Evolutionary conservation across 2,113 vertebrate species (phyloP).

Genomic region (Mobula birostris): DNA sequence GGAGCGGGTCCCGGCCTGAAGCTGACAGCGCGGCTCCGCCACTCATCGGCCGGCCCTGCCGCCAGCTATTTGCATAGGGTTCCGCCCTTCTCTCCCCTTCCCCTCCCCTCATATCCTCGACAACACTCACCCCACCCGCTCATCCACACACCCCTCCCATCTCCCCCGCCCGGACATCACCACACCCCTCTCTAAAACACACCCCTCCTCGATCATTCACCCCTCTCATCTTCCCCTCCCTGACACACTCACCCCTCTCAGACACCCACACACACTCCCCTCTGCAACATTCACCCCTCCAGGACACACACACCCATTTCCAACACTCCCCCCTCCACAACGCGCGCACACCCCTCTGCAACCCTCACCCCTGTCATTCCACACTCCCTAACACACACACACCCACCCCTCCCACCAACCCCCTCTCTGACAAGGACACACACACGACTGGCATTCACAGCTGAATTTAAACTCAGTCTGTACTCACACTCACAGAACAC

Average conservation of each 20-base stretch:
- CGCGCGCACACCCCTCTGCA: neutral
- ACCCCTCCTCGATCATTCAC: no score
- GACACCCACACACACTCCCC: no score
- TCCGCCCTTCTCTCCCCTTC: neutral
- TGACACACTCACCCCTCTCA: neutral
- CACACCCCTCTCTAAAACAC: no score
- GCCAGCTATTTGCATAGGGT: neutral
- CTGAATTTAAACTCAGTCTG: neutral
- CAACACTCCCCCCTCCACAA: neutral
- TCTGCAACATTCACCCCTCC: neutral
- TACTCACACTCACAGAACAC: neutral
- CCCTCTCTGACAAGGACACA: no score
- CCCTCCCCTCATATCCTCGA: neutral
- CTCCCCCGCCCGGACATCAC: neutral
- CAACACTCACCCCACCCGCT: neutral
- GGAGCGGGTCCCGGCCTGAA: neutral
- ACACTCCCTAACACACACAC: neutral
- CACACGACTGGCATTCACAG: neutral
- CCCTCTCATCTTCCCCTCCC: no score
- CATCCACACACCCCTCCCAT: neutral
- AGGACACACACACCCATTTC: neutral
- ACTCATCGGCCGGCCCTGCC: neutral
- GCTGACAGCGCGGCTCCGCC: neutral
- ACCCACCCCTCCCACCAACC: neutral
- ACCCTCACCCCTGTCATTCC: neutral